phyloP scores from a whole-genome alignment of 1,140 invertebrate genomes.

The Batillaria attramentaria region DNA sequence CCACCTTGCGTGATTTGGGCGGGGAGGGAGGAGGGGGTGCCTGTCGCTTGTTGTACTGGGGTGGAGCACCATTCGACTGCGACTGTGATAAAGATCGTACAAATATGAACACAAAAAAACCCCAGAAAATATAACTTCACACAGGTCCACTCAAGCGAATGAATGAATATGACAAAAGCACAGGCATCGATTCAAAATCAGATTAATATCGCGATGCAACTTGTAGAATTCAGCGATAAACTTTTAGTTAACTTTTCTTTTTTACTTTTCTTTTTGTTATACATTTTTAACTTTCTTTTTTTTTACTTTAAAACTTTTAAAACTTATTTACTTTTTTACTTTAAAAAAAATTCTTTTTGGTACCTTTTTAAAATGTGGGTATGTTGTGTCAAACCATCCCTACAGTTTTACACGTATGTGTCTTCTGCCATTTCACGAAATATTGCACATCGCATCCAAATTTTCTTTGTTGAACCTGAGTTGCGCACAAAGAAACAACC shows the following conservation, averaged over 20 bases:
- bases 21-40: slow-evolving; percentile 56
- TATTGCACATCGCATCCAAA: too few relatives aligned
- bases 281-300: too few relatives aligned
- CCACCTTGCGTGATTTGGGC: slow-evolving; percentile 49
- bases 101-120: neutral
- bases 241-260: neutral
- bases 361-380: too few relatives aligned
- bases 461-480: too few relatives aligned
- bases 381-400: too few relatives aligned
- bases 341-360: too few relatives aligned
- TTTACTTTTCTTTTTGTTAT: too few relatives aligned
- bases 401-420: too few relatives aligned
- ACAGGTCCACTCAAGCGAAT: neutral
- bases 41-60: slow-evolving; percentile 38
- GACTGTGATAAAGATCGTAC: neutral
- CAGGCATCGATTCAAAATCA: neutral
- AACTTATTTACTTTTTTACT: too few relatives aligned
- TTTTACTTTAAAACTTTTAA: too few relatives aligned
- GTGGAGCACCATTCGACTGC: neutral
- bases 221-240: neutral
- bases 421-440: too few relatives aligned
- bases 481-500: neutral
- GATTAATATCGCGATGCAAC: neutral
- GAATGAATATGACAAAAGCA: neutral
- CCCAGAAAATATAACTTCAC: neutral